Conservation (phyloP, 2,113 vertebrate genomes). For the Prochilodus magdalenae region DNA sequence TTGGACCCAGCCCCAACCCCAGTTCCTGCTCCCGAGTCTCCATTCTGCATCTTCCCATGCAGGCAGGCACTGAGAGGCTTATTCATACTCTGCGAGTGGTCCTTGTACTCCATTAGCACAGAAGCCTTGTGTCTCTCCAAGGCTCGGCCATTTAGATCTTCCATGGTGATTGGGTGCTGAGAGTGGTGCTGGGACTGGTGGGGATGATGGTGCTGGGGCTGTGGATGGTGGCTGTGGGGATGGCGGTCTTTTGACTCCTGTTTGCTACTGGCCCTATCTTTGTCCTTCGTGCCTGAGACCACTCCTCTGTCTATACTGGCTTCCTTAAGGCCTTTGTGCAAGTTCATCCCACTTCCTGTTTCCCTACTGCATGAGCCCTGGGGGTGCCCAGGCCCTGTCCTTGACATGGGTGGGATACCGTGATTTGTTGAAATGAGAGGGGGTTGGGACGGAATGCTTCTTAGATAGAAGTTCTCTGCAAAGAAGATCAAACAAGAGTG, state of each 20-base stretch:
- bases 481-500: conserved; percentile 47
- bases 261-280: conserved; percentile 83
- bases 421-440: conserved; percentile 89
- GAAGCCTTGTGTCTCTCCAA: conserved; percentile 86
- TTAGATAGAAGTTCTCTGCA: conserved; percentile 96
- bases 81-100: conserved; percentile 74
- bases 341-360: conserved; percentile 71
- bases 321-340: conserved; percentile 86
- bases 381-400: conserved; percentile 83
- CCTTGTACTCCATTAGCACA: conserved; percentile 85
- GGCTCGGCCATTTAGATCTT: conserved; percentile 78
- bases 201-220: conserved; percentile 74
- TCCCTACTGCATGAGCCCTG: conserved; percentile 89
- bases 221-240: conserved; percentile 85
- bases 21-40: conserved; percentile 72
- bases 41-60: conserved; percentile 87
- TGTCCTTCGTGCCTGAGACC: conserved; percentile 81
- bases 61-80: conserved; percentile 90
- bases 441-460: conserved; percentile 92
- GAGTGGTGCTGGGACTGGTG: conserved; percentile 76
- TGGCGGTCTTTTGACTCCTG: conserved; percentile 83
- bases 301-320: conserved; percentile 81
- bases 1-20: conserved; percentile 72
- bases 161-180: conserved; percentile 65
- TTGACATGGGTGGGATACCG: conserved; percentile 86